Base-by-base conservation (phyloP, 2,113 vertebrate genomes). In the Caloenas nicobarica region DNA sequence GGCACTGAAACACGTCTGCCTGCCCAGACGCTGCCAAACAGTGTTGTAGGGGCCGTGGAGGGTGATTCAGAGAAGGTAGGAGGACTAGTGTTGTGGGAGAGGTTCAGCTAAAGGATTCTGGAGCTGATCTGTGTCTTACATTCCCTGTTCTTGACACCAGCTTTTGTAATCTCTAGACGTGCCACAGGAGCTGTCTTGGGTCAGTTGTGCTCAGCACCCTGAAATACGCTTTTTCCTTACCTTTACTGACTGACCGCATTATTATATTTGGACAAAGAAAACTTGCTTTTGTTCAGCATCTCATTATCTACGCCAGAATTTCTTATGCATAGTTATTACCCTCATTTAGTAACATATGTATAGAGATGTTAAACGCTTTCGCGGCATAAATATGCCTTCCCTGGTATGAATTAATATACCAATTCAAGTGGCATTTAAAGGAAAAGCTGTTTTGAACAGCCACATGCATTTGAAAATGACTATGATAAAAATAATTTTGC, bases 11-110 rank as follows among this genome's bases (percentile, higher is more conserved):
- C 1, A 1, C 0, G 0, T 34, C 38, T 72, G 71, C 50, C 66
- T 28, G 5, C 46, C n/a, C 65, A 54, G 36, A 44, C 22, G 6
- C 44, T 77, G 58, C n/a, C 61, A 53, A 0, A 7, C 0, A 0
- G 6, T 66, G 19, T n/a, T 84, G 34, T 56, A 11, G 4, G 38
- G 15, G 9, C 26, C 14, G 3, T 13, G 15, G 36, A 62, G 31
- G 17, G 5, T 33, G 36, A 76, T 33, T 44, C 42, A 54, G 40
- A 34, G 48, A 74, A 78, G 19, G 13, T 17, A 44, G 46, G 28
- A 70, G 42, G 42, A 16, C 17, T 6, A 8, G 7, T 54, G 7
- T 9, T 84, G 19, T 42, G 31, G 42, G 17, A 74, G 34, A 81
- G 26, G 11, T 70, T 89, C 69, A 92, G 28, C 68, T 86, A 40